Percentiles rank a stretch among this genome's conserved stretches.
Conservation (phyloP, 1,140 invertebrate genomes). For the Drosophila lini region DNA sequence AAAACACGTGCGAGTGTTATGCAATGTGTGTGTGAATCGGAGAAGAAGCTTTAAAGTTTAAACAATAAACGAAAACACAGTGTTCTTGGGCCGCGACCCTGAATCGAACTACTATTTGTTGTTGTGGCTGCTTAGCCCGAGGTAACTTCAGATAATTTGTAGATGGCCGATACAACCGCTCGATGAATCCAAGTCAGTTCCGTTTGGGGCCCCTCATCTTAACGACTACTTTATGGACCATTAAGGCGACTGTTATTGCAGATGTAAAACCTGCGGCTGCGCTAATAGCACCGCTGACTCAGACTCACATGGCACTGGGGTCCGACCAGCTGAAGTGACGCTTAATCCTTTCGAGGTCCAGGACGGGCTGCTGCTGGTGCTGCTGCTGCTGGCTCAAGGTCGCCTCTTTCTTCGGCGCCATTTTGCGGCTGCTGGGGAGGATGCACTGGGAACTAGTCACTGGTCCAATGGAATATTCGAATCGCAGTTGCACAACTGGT, state of each 20-base stretch:
- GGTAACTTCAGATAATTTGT: slow-evolving; percentile 21
- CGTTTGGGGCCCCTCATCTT: slow-evolving; percentile 35
- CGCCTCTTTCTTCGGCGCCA: slow-evolving; percentile 77
- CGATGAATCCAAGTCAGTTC: slow-evolving; percentile 35
- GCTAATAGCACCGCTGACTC: slow-evolving; percentile 8
- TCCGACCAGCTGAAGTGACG: slow-evolving; percentile 83
- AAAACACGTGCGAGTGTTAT: slow-evolving; percentile 42
- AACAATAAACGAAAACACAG: slow-evolving; percentile 30
- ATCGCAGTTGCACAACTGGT: slow-evolving; percentile 75
- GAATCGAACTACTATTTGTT: slow-evolving; percentile 55
- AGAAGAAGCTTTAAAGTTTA: neutral
- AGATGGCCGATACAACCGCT: slow-evolving; percentile 17
- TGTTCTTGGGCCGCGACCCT: slow-evolving; percentile 57
- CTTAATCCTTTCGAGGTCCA: slow-evolving; percentile 81
- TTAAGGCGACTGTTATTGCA: slow-evolving; percentile 22
- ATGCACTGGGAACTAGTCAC: slow-evolving; percentile 48
- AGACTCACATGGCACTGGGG: slow-evolving; percentile 81
- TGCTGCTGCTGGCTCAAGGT: slow-evolving; percentile 74
- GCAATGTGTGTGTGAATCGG: slow-evolving; percentile 19
- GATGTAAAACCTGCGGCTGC: slow-evolving; percentile 25
- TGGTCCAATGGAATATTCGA: slow-evolving; percentile 50
- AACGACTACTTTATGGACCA: slow-evolving; percentile 48
- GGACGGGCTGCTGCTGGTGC: slow-evolving; percentile 58
- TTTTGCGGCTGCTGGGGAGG: slow-evolving; percentile 32
- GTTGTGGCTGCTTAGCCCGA: slow-evolving; percentile 5